Conservation (phyloP, 2,113 vertebrate species). For the Oryzias woworae region DNA sequence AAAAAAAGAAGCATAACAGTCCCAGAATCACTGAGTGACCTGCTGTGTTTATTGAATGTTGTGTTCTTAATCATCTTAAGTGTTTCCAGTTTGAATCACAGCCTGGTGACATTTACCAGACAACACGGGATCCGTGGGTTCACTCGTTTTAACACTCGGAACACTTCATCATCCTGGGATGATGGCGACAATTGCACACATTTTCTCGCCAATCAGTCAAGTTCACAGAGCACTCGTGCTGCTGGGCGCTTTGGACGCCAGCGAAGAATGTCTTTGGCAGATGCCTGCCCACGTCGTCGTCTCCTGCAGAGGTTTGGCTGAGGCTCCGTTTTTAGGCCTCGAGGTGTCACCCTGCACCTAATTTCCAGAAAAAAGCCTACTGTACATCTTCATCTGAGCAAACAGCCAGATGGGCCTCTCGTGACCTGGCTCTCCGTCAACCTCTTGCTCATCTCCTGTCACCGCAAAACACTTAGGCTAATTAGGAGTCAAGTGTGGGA, state of each 20-base stretch:
- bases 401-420: conserved; percentile 7
- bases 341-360: conserved; percentile 41
- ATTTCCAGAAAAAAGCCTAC: conserved; percentile 3
- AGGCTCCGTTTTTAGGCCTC: conserved; percentile 29
- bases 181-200: conserved; percentile 53
- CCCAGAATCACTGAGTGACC: conserved; percentile 3
- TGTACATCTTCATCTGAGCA: neutral
- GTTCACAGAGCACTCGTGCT: conserved; percentile 64
- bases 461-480: conserved; percentile 46
- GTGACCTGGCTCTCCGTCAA: conserved; percentile 1
- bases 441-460: conserved; percentile 31
- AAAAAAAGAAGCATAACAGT: neutral
- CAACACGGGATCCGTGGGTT: conserved; percentile 21
- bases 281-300: conserved; percentile 61
- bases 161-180: conserved; percentile 39
- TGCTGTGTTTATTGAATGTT: neutral
- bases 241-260: conserved; percentile 35
- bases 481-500: conserved; percentile 38
- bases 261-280: conserved; percentile 54
- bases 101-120: conserved; percentile 25
- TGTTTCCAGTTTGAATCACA: neutral
- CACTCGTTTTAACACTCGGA: conserved; percentile 29
- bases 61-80: neutral
- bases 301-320: conserved; percentile 47
- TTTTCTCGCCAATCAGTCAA: conserved; percentile 32